phyloP scores from a whole-genome alignment of 2,888 invertebrate species.

The Metallyticus violacea region DNA sequence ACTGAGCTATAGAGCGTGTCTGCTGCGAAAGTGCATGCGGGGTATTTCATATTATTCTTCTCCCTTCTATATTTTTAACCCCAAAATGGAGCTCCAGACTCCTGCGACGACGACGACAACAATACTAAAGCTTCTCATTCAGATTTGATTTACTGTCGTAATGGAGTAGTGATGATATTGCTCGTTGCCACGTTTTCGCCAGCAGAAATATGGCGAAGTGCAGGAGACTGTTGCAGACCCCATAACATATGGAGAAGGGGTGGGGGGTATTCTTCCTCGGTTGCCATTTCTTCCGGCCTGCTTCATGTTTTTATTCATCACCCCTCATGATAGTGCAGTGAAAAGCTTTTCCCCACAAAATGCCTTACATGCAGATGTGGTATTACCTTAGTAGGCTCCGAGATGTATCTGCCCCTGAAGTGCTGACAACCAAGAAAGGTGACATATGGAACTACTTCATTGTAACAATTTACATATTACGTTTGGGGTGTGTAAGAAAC shows the following conservation, averaged over 20 bases:
- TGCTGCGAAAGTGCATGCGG: too few relatives aligned
- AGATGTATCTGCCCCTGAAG: background rate
- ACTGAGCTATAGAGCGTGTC: too few relatives aligned
- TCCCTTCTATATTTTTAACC: background rate
- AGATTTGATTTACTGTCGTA: conserved; percentile 18
- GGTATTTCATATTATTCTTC: background rate
- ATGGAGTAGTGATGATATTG: conserved; percentile 16
- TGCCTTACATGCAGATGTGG: background rate
- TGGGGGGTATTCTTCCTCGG: background rate
- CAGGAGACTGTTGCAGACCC: background rate
- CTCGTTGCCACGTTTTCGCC: background rate
- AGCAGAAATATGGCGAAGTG: conserved; percentile 12
- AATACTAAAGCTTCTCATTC: background rate
- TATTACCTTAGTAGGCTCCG: background rate
- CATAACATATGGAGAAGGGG: background rate
- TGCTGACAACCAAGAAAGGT: too few relatives aligned
- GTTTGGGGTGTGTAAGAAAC: background rate
- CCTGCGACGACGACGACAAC: background rate
- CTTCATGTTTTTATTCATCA: conserved; percentile 18
- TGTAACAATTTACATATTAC: background rate
- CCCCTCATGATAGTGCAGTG: background rate
- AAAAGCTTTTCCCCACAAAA: background rate
- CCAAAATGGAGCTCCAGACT: background rate
- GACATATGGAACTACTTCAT: background rate
- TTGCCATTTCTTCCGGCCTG: background rate